Evolutionary conservation across 37 sponge, comb jelly and placozoan species (phyloP).

Genomic region (Crambe crambe): DNA sequence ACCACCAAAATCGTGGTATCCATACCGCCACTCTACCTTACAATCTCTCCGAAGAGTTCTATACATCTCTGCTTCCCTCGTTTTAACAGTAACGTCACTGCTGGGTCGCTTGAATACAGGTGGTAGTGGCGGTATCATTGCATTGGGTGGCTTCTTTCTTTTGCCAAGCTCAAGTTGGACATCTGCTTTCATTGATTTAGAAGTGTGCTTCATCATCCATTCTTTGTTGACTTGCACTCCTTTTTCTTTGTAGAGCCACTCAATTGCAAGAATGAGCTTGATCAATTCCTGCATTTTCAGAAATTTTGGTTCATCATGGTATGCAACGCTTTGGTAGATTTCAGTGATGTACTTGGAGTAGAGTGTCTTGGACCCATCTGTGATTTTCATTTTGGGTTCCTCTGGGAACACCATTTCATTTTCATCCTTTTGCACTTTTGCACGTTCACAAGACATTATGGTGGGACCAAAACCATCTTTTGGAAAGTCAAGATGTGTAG

Average conservation of each 20-base stretch:
- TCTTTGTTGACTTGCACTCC: conserved; percentile 20
- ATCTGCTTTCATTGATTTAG: neutral
- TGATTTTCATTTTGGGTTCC: conserved; percentile 49
- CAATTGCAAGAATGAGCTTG: conserved; percentile 39
- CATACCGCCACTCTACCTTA: too few species aligned
- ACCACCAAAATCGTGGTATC: too few species aligned
- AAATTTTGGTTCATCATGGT: conserved; percentile 60
- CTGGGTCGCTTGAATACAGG: neutral
- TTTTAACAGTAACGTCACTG: neutral
- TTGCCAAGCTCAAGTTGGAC: neutral
- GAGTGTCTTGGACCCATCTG: neutral
- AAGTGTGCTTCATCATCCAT: conserved; percentile 44
- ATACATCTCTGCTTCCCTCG: conserved; percentile 6
- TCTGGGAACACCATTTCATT: conserved; percentile 17
- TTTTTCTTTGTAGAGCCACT: conserved; percentile 38
- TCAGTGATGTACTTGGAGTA: conserved; percentile 50
- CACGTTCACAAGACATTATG: conserved; percentile 39
- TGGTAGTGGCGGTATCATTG: conserved; percentile 4
- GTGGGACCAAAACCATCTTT: conserved; percentile 2
- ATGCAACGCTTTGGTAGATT: conserved; percentile 34
- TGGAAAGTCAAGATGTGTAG: conserved; percentile 25
- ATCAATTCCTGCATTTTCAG: conserved; percentile 47
- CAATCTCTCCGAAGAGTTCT: too few species aligned
- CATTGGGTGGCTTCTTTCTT: conserved; percentile 6
- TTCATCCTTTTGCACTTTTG: conserved; percentile 4